Conservation (phyloP, 2,797 vertebrate genomes). For the Helicolenus hilgendorfi region DNA sequence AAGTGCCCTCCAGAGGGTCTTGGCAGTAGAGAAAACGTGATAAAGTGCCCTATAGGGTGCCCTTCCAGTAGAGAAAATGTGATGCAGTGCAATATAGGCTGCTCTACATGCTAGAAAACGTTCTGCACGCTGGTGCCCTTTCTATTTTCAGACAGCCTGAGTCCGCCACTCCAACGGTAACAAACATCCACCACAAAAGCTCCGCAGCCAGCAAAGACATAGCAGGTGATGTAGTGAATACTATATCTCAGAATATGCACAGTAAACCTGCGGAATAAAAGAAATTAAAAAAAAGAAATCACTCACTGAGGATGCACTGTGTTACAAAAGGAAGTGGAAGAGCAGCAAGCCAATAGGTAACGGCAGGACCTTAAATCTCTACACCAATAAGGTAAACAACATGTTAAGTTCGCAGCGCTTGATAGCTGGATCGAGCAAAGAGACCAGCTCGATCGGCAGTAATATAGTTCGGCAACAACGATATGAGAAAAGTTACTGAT, state of each 20-base stretch:
- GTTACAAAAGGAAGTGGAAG: neutral
- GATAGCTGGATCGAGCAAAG: neutral
- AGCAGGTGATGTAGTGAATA: neutral
- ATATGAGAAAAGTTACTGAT: neutral
- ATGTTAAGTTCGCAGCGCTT: neutral
- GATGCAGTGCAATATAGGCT: no score
- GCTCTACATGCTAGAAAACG: no score
- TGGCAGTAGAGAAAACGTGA: no score
- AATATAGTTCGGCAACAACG: neutral
- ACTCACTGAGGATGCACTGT: neutral
- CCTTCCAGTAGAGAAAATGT: no score
- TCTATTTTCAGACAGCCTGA: no score
- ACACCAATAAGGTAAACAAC: neutral
- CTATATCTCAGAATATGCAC: neutral
- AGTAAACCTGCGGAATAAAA: neutral
- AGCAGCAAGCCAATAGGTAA: neutral
- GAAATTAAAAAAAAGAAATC: neutral
- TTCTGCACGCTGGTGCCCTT: no score
- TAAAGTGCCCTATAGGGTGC: no score
- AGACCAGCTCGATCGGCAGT: neutral
- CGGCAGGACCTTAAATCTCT: neutral
- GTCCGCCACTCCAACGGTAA: neutral
- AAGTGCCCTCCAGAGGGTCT: no score
- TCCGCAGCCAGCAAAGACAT: neutral
- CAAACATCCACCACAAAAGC: neutral